Base-by-base conservation (phyloP, 2,113 vertebrate species). In the Carassius auratus region DNA sequence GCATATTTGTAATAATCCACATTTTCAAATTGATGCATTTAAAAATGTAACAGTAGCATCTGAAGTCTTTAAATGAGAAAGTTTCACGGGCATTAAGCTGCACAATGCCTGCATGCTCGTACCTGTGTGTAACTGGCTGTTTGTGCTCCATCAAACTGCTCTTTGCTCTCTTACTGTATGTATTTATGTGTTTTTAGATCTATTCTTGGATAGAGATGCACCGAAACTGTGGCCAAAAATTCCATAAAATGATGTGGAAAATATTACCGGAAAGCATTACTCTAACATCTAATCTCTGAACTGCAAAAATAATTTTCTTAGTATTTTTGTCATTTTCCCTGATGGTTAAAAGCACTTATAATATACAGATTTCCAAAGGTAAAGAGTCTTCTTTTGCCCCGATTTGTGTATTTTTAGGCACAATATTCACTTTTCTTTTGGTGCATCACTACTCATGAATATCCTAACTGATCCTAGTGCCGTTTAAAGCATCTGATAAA, bases 41-140 rank as follows among this genome's bases (percentile, higher is more conserved):
- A 64, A 38, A 57, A 83, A 21, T 52, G 48, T 48, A 26, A 82
- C 17, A 8, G 80, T 83, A 83, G 81, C 81, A 83, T 73, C 50
- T 26, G 30, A 83, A 55, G 26, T 83, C 66, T 50, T 82, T 42
- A 59, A 79, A 55, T 59, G 52, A 64, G 12, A 59, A 76, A 64
- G 38, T 36, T 19, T 38, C 48, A 62, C 26, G 48, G 71, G 85
- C 74, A 76, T 64, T 77, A 14, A 21, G 12, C 45, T 57, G 38
- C 45, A 85, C 48, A 75, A 33, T 78, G 52, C 26, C 21, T 74
- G 85, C 48, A 50, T 76, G 26, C 52, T 75, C 9, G 12, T 36
- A 36, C 26, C 26, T 71, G 66, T 26, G 48, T 83, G 17, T 71
- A 21, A 55, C 23, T 57, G 19, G 62, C 38, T 71, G 64, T 68